Base-by-base conservation (phyloP, 2,797 vertebrate genomes). In the Heliangelus exortis region DNA sequence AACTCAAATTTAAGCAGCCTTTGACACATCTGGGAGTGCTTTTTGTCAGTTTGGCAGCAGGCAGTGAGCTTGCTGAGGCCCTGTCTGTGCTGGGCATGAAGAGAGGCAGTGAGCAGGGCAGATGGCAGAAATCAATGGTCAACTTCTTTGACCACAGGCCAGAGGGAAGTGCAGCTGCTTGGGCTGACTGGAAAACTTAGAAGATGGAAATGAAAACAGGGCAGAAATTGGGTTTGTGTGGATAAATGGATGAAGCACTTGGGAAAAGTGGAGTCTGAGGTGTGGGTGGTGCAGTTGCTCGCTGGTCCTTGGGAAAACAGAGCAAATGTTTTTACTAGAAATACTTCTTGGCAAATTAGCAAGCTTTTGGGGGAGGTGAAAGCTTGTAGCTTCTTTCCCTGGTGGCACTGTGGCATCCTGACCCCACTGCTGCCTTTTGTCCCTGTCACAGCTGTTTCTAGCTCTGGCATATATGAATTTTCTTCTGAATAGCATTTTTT, bases 191-290 rank as follows among this genome's bases (percentile, higher is more conserved):
- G 54, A 28, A n/a, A 25, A 23, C 25, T 65, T 31, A 0, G 39
- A 62, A 47, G 45, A 6, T 41, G 39, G 39, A 41, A 41, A 14
- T 14, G 39, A 41, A 41, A 41, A 41, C 15, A 6, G 36, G 43
- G 20, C 12, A 29, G 2, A 0, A 3, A 10, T 1, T 1, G 6
- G 18, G 19, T 3, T 4, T 10, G 5, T 8, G 33, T 19, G 43
- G 26, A 19, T 1, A 2, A 20, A 7, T 3, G 33, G 50, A 1
- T 1, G 7, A 23, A 55, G 15, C 8, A 1, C 39, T 20, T 45
- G 45, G 45, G 45, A 45, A 45, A 19, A 20, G 17, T 19, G 45
- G 39, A 41, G 39, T 39, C 45, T 45, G 45, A 45, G 45, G 19
- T 45, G 45, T 17, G 45, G 9, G 19, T 7, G 45, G 45, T 19